phyloP scores from a whole-genome alignment of 2,797 vertebrate genomes.

The Tenualosa thibaudeaui region DNA sequence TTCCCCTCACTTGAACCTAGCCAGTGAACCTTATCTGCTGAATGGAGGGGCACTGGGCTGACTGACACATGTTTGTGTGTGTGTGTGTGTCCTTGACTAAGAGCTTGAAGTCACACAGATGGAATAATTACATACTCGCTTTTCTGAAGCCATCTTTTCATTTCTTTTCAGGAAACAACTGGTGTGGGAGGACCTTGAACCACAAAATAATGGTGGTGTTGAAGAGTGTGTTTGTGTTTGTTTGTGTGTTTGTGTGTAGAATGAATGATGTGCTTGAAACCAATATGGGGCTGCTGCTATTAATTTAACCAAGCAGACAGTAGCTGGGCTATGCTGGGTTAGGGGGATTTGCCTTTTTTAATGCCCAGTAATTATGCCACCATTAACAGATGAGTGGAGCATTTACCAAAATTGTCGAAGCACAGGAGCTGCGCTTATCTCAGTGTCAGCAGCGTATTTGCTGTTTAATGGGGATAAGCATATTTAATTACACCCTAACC shows the following conservation, averaged over 20 bases:
- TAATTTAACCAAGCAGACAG: neutral
- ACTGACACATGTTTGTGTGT: neutral
- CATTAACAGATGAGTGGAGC: slow-evolving; percentile 13
- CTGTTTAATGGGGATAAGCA: neutral
- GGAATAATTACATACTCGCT: no score
- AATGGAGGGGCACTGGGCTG: neutral
- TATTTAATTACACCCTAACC: slow-evolving; percentile 5
- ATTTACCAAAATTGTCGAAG: slow-evolving; percentile 10
- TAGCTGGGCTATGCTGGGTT: neutral
- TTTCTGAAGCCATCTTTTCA: neutral
- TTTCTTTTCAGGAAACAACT: neutral
- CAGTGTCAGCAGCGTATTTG: slow-evolving; percentile 15
- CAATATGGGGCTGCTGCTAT: neutral
- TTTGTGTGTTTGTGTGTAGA: neutral
- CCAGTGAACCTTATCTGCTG: neutral
- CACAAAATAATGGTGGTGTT: neutral
- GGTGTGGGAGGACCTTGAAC: neutral
- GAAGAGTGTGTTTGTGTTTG: neutral
- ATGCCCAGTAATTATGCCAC: neutral
- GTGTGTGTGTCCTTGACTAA: neutral
- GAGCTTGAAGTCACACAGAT: no score
- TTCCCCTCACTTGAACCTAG: neutral
- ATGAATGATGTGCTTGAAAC: neutral
- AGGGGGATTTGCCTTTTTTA: neutral
- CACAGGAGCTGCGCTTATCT: neutral